These are phyloP conservation scores for Auanema sp. DNA, from an alignment of 2,888 invertebrate genomes.

Conservation along the genomic window DNA sequence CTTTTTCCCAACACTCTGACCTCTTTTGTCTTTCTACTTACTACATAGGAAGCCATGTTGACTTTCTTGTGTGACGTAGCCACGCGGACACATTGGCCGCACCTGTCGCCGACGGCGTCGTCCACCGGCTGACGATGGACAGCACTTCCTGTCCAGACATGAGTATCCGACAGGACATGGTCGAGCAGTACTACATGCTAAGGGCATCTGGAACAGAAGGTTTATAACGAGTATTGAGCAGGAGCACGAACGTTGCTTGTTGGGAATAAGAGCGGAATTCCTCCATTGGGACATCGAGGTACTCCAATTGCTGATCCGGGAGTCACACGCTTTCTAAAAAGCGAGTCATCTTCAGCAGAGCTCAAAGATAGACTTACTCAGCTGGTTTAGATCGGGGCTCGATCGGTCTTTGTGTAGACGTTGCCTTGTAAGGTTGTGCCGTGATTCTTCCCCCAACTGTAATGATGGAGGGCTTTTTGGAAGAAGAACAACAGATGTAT, in stretches of 20 bases:
- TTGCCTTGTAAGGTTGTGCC: background rate
- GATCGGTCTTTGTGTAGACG: slow-evolving; percentile 6
- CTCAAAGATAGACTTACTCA: background rate
- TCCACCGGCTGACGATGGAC: slow-evolving; percentile 14
- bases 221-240: slow-evolving; percentile 5
- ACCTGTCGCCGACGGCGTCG: background rate
- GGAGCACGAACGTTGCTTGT: slow-evolving; percentile 27
- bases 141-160: slow-evolving; percentile 30
- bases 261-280: slow-evolving; percentile 42
- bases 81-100: background rate
- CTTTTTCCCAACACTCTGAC: too few relatives aligned
- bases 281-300: slow-evolving; percentile 41
- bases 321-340: background rate
- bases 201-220: slow-evolving; percentile 22
- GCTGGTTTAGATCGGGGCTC: background rate
- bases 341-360: background rate
- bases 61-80: slow-evolving; percentile 10
- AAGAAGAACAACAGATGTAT: slow-evolving; percentile 36
- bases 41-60: background rate
- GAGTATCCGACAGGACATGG: slow-evolving; percentile 36
- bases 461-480: background rate
- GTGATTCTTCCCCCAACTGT: background rate
- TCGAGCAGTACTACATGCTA: slow-evolving; percentile 38
- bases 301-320: background rate
- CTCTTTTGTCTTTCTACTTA: background rate